Evolutionary conservation across 2,797 vertebrate genomes (phyloP), one percentile per base, ranked within the genome.

Genomic region (Myiothlypis chrysogaster): DNA sequence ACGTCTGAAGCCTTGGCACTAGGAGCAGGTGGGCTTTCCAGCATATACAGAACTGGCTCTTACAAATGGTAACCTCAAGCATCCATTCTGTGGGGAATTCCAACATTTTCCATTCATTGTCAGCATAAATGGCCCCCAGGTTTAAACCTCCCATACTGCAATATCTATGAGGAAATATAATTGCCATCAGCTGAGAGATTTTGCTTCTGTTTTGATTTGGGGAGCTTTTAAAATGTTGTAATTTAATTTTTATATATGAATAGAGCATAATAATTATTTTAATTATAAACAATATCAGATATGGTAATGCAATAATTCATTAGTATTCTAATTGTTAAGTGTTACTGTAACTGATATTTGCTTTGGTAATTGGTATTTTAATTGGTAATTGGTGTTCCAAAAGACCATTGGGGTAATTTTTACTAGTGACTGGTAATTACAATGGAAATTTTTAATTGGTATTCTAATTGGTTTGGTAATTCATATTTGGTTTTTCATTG

Each of bases 341-440:
- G 66, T 75, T 94, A 94, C 94, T 75, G 69, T 95, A 94, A 95
- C 91, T 83, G 85, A 82, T 86, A 92, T 93, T 88, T 96, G 87
- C 87, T 86, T 94, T 76, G 83, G 77, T 96, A 95, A 95, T 95
- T 96, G 92, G 83, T 66, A 94, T 94, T 96, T 92, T 95, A 96
- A 96, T 96, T 96, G 83, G 87, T 77, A 91, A 93, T 91, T 88
- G 89, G 66, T 88, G 77, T 91, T 97, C 73, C 72, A 94, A 96
- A 97, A 89, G 85, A 87, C 94, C 89, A 84, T 88, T 82, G 95
- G 85, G 91, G 80, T 82, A 86, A 93, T 93, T 87, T 87, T 84
- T 93, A 91, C 87, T 93, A 81, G 89, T 57, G 53, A 83, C 61
- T 94, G 77, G 91, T 91, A 96, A 96, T 97, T 94, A 94, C 80